phyloP scores from a whole-genome alignment of 2,888 invertebrate species.

The Mythimna pallens region DNA sequence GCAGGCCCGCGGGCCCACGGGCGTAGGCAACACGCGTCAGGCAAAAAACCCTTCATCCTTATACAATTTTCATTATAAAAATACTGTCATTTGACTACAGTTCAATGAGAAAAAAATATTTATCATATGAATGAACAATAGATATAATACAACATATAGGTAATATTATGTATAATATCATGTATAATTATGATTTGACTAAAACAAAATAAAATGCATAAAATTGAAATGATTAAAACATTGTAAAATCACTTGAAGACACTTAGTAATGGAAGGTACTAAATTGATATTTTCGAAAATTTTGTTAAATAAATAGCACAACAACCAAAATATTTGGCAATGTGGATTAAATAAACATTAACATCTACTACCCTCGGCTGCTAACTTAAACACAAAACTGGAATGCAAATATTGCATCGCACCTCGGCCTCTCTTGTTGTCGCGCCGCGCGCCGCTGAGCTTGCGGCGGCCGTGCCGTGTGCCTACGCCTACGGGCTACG shows the following conservation, averaged over 20 bases:
- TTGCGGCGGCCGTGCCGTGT: conserved; percentile 13
- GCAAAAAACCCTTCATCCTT: conserved; percentile 87
- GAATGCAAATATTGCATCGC: conserved; percentile 91
- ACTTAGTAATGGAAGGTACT: conserved; percentile 88
- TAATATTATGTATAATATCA: conserved; percentile 86
- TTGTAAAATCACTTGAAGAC: conserved; percentile 87
- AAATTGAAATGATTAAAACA: conserved; percentile 89
- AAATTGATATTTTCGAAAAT: conserved; percentile 85
- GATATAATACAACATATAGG: conserved; percentile 84
- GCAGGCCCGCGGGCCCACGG: conserved; percentile 30
- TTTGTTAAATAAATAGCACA: conserved; percentile 89
- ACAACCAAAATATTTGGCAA: conserved; percentile 90
- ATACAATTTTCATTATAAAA: conserved; percentile 90
- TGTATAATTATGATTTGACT: conserved; percentile 88
- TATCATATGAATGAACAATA: conserved; percentile 87
- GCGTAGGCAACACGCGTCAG: conserved; percentile 69
- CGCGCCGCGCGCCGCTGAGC: conserved; percentile 57
- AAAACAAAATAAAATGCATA: conserved; percentile 90
- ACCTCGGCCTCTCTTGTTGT: conserved; percentile 80
- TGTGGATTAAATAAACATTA: conserved; percentile 87
- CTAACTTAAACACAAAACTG: conserved; percentile 89
- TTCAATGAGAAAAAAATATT: conserved; percentile 89
- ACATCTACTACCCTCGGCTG: conserved; percentile 85
- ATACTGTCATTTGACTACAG: conserved; percentile 92
- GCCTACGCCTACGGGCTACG: conserved; percentile 51